Base-by-base conservation (phyloP, 2,888 invertebrate genomes). In the Portevinia maculata region DNA sequence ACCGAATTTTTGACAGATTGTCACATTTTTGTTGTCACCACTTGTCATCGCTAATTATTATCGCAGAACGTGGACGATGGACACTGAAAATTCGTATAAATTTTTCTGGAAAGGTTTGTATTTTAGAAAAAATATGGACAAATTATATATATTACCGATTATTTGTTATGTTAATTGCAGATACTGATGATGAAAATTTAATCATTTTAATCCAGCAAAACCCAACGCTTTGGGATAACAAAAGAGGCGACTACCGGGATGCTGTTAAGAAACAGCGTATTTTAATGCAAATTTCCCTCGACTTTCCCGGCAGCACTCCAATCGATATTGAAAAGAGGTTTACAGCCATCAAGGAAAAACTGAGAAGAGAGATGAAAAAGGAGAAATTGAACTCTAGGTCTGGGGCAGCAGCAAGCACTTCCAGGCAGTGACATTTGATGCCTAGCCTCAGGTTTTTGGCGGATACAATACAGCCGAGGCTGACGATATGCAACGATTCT, bases 231-330 rank as follows among this genome's bases (percentile, higher is more conserved):
- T 24, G 24, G 24, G 24, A 48, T 44, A 44, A 17, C n/a, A 44
- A 44, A 44, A 44, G 17, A 17, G 17, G 44, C 17, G 44, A 19
- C 17, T 44, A 17, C 17, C 44, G 44, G 7, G 44, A 44, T 44
- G 17, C 8, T 17, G 44, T 19, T 17, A 44, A 44, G 8, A 44
- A 44, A 17, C 44, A 44, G 44, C 44, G 44, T 17, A 44, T 44
- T 17, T 44, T 44, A 3, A 44, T 44, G 17, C 44, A 44, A 44
- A 44, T 44, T 7, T 44, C 44, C 44, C 17, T 9, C 17, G 17
- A 44, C 8, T 19, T 44, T 44, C 44, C 24, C 24, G 48, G 48
- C n/a, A 48, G 24, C 24, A 24, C 48, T 24, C 24, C 48, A 48
- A n/a, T n/a, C 1, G 48, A 24, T 6, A 3, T 24, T 5, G 24